Evolutionary conservation across 2,113 vertebrate species (phyloP), one percentile per base, ranked within the genome.

Genomic region (Herpailurus yagouaroundi): DNA sequence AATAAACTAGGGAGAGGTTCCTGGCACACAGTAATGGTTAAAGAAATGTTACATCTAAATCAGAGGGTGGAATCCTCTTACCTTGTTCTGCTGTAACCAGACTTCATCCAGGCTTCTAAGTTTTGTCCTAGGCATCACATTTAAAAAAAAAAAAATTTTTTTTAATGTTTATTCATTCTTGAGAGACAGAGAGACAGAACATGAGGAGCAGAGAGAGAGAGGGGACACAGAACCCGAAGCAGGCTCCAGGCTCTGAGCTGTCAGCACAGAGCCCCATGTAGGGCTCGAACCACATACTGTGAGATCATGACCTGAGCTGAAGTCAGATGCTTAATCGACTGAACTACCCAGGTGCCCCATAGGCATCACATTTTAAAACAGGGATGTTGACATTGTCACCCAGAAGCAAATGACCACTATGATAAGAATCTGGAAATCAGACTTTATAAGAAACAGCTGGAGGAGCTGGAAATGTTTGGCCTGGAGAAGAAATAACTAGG

Each of bases 331-430:
- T 45, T 45, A 45, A 45, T 7, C 45, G 45, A 45, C 45, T 45
- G 45, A 45, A 45, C 45, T 45, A 45, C 45, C 7, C 45, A 45
- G 45, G 45, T 45, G 45, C 45, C 7, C 45, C 45, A 45, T 87
- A 63, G 10, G 33, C 38, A 16, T 87, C 41, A 69, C 84, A n/a
- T 94, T 85, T 91, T 95, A 74, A 89, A 95, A 96, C 50, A 94
- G 8, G 29, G n/a, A 76, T 64, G 23, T 36, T 89, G 38, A 83
- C 18, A 57, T 63, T 66, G 87, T 60, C 29, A 88, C 36, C 64
- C 36, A 25, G 9, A 92, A 92, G 55, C 80, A 68, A 97, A 92
- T 89, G n/a, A 50, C 25, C n/a, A 76, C 48, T 23, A 57, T 57
- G 64, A 69, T 90, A 89, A 89, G 52, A 82, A 86, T 89, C 64